Base-by-base conservation (phyloP, 2,113 vertebrate genomes). In the Sigmodon hispidus region DNA sequence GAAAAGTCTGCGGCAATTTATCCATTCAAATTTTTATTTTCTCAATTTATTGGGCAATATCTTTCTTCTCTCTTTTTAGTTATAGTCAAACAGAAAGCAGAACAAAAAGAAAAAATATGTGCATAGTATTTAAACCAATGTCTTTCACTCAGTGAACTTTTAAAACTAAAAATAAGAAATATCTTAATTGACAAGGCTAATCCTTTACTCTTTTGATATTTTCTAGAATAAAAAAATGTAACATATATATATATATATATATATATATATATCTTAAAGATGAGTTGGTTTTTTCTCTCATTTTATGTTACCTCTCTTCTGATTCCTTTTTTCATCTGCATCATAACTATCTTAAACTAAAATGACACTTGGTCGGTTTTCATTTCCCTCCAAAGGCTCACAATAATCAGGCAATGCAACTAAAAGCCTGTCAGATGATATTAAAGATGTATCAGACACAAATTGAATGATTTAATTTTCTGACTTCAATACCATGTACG, bases 351-450 rank as follows among this genome's bases (percentile, higher is more conserved):
- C 45, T 93, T 84, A 96, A 96, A 40, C 65, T 65, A 55, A 90
- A 93, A 93, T 72, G 73, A 90, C 70, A 36, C 85, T 93, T 72
- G 92, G 85, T 93, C 88, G 86, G 52, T 65, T 97, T 80, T 92
- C 79, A 88, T 96, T 97, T 92, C 90, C 81, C 94, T 91, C 22
- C 5, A 61, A 87, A 57, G n/a, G 67, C 45, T 95, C 52, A 81
- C 84, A 96, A 59, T 96, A 92, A 95, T n/a, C 79, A 80, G 8
- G n/a, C 45, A 65, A 93, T 31, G 45, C 70, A 94, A 76, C 84
- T 90, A 91, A 96, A 96, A 90, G 73, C 15, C 17, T 96, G 94
- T 96, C 95, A 96, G 94, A 93, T 95, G 31, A 31, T 36, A 94
- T 95, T 96, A 95, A 93, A 91, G 87, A 95, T 57, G 70, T 67